Evolutionary conservation across 1,140 invertebrate genomes (phyloP), one percentile per base, ranked within the genome.

Genomic region (Anthonomus grandis): DNA sequence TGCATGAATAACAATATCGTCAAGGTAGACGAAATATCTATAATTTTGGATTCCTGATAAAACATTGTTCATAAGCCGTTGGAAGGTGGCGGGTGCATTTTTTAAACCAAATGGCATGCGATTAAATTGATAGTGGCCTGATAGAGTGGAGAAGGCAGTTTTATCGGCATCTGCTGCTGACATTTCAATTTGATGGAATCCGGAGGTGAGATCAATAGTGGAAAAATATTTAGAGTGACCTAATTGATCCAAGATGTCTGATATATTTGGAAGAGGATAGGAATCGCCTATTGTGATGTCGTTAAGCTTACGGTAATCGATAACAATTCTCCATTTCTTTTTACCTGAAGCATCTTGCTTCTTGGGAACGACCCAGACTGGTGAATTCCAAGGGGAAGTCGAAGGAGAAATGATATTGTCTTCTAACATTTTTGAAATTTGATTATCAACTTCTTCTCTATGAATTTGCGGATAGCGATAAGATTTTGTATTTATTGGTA

Each of bases 1-100:
- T 1, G 62, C 59, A 42, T 51, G 61, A 13, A 74, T 63, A 0
- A 73, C 64, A n/a, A 71, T 65, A 23, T 74, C 66, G 54, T 74
- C 70, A 27, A 72, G 27, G 50, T 71, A 72, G 59, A 50, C 27
- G 37, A 59, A 59, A 44, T 41, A 53, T 31, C 45, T 22, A 8
- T 21, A 3, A 19, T 23, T 22, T 19, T 46, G 18, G 13, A 46
- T 4, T 8, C 44, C 44, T 3, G 19, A 19, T 2, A 41, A 17
- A 19, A 41, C 18, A 5, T 10, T 4, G 17, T 41, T 41, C 15
- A 41, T 41, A 4, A 37, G n/a, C n/a, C 51, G 4, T 41, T 41
- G 64, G 47, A 71, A 66, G 1, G 36, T 58, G 8, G 24, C 23
- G 21, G 39, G 49, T 18, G n/a, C 58, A 42, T 13, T 51, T 50